phyloP scores from a whole-genome alignment of 2,113 vertebrate species.

The Tauraco erythrolophus region DNA sequence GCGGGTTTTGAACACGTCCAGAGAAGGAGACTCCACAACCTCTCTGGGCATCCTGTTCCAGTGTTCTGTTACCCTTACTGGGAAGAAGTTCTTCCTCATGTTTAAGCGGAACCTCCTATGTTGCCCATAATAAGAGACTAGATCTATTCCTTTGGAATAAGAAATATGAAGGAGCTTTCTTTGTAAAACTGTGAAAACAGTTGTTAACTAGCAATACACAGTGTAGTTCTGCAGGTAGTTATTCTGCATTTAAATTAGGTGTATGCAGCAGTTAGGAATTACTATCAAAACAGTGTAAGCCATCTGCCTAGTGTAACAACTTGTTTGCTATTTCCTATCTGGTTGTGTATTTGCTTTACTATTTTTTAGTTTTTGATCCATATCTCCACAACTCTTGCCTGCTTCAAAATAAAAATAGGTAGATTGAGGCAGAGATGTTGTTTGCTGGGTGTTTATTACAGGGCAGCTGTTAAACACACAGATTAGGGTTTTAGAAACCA shows the following conservation, averaged over 20 bases:
- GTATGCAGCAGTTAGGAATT: background rate
- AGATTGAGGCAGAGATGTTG: background rate
- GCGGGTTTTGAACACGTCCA: too few species aligned
- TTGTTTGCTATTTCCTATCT: background rate
- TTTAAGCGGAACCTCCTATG: too few species aligned
- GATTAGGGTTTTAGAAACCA: background rate
- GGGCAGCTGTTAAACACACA: background rate
- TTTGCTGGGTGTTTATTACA: background rate
- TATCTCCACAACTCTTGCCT: background rate
- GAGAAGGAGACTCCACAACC: too few species aligned
- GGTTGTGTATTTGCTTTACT: background rate
- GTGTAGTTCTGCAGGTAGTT: background rate
- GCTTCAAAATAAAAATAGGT: background rate
- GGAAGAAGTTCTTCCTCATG: too few species aligned
- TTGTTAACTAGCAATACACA: background rate
- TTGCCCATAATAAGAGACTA: too few species aligned
- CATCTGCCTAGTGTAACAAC: background rate
- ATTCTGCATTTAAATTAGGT: background rate
- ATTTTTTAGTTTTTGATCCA: background rate
- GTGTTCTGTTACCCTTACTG: too few species aligned
- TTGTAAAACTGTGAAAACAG: background rate
- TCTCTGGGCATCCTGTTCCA: too few species aligned
- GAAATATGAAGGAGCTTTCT: background rate
- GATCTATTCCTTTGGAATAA: background rate
- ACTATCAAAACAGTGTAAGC: background rate